Percentiles rank a stretch among this genome's conserved stretches.
These are phyloP conservation scores for Calephelis perditalis DNA, from an alignment of 2,888 invertebrate genomes.

Conservation along the genomic window DNA sequence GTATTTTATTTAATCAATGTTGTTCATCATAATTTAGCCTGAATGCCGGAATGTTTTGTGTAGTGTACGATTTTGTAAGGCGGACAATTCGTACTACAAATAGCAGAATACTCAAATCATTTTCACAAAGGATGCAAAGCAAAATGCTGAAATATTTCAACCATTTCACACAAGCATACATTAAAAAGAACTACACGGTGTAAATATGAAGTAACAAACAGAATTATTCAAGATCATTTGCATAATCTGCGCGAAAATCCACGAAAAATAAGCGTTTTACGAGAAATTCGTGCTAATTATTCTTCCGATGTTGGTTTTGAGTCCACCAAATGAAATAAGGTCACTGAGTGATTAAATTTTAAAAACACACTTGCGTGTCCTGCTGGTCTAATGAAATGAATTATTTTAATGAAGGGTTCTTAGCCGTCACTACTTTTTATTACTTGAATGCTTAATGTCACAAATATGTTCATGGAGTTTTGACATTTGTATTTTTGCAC, in stretches of 20 bases:
- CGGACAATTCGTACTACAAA: too few species aligned
- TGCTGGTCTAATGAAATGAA: constrained; percentile 59
- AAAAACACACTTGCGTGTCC: constrained; percentile 57
- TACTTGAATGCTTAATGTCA: constrained; percentile 14
- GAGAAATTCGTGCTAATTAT: constrained; percentile 28
- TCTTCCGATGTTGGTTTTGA: constrained; percentile 27
- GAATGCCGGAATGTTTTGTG: too few species aligned
- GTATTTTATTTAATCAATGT: too few species aligned
- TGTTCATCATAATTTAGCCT: too few species aligned
- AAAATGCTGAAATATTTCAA: too few species aligned
- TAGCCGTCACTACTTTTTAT: constrained; percentile 30
- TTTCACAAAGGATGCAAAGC: too few species aligned
- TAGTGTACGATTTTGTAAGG: too few species aligned
- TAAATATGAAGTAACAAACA: constrained; percentile 4
- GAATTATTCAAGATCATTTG: constrained; percentile 23
- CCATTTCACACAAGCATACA: too few species aligned
- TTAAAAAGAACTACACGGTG: background rate
- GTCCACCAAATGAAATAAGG: constrained; percentile 32
- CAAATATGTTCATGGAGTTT: constrained; percentile 13
- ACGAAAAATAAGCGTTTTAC: constrained; percentile 23
- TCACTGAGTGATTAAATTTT: constrained; percentile 50
- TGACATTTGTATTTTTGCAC: constrained; percentile 14
- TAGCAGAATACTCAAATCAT: too few species aligned
- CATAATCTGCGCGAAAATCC: constrained; percentile 25
- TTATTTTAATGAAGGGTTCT: constrained; percentile 61